Evolutionary conservation across 30 jellyfish, hydroid and myxozoan species (phyloP).

Genomic region (Hydractinia symbiolongicarpus): DNA sequence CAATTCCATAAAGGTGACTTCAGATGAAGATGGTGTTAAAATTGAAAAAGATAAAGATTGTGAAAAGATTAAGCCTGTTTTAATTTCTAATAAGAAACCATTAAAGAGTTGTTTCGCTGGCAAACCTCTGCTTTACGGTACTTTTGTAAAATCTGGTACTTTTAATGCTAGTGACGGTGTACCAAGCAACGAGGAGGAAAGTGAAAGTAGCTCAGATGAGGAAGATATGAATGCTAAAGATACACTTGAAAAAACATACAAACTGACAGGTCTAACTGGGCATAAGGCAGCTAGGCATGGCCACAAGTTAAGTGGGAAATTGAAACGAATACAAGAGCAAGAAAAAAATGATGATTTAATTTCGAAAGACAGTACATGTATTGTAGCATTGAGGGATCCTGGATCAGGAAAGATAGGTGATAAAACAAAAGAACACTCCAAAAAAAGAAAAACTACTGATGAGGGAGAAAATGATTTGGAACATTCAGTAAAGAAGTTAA

Average conservation of each 20-base stretch:
- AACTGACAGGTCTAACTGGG: constrained; percentile 79
- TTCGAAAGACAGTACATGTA: no score
- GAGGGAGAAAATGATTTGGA: no score
- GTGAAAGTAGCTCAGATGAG: constrained; percentile 14
- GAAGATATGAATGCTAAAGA: constrained; percentile 24
- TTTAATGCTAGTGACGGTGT: constrained; percentile 18
- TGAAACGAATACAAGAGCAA: constrained; percentile 79
- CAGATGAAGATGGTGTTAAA: constrained; percentile 33
- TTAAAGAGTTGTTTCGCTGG: constrained; percentile 27
- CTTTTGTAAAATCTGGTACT: constrained; percentile 69
- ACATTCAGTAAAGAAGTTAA: no score
- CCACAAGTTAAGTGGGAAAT: constrained; percentile 66
- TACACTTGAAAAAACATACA: constrained; percentile 66
- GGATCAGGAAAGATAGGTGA: no score
- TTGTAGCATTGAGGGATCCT: no score
- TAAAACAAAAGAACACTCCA: no score
- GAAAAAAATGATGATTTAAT: constrained; percentile 12
- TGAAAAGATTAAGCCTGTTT: constrained; percentile 21
- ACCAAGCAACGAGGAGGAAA: neutral
- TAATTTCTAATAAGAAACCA: constrained; percentile 57
- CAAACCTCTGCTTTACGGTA: constrained; percentile 64
- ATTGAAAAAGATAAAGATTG: constrained; percentile 36
- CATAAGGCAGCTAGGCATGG: constrained; percentile 99
- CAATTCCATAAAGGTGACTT: constrained; percentile 17
- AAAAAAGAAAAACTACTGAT: no score